These are phyloP conservation scores for Alauda arvensis DNA, from an alignment of 2,797 vertebrate species.

Conservation along the genomic window DNA sequence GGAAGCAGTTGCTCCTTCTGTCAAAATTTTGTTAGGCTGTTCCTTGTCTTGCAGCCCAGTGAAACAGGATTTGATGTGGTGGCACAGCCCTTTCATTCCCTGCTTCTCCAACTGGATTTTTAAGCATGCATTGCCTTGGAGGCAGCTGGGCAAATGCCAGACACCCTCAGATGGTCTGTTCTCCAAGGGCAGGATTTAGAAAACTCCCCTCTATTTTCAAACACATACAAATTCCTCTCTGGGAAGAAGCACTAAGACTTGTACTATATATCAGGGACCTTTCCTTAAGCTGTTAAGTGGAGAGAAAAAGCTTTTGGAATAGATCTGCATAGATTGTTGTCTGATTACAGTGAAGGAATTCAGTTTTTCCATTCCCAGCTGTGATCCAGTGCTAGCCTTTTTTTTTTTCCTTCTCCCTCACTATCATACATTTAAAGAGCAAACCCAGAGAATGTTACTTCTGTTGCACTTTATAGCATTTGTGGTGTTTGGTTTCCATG, in stretches of 20 bases:
- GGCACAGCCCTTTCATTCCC: not conserved
- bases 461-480: not conserved
- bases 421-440: not conserved
- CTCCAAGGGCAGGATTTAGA: not conserved
- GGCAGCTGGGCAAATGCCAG: not conserved
- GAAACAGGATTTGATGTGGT: not conserved
- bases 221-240: not conserved
- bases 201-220: not conserved
- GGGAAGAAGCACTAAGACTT: not conserved
- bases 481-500: not conserved
- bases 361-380: not conserved
- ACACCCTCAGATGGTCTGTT: not conserved
- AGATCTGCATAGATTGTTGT: not conserved
- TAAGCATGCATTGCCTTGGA: not conserved
- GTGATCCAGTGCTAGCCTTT: not conserved
- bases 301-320: not conserved
- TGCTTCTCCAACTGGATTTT: not conserved
- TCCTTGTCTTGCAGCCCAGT: not conserved
- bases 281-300: not conserved
- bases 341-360: not conserved
- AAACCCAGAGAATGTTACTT: not conserved
- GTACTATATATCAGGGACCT: rapidly evolving
- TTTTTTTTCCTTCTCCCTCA: not conserved
- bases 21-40: not conserved
- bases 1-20: not conserved